Evolutionary conservation across 2,113 vertebrate genomes (phyloP).

Genomic region (Monopterus albus): DNA sequence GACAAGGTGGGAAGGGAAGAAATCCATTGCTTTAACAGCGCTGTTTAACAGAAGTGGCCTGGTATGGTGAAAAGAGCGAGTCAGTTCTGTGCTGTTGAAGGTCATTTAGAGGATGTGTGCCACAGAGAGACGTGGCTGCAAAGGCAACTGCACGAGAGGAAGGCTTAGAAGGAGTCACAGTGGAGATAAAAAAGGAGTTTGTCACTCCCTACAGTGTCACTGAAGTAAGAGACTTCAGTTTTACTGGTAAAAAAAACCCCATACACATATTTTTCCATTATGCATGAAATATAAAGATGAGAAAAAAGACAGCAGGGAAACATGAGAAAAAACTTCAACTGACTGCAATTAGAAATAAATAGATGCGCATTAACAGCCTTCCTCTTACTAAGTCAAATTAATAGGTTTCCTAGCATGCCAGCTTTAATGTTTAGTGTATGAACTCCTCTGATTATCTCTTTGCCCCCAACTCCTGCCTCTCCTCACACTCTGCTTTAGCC

Average conservation of each 20-base stretch:
- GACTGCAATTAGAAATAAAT: constrained; percentile 18
- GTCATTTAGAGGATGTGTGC: constrained; percentile 70
- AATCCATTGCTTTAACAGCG: constrained; percentile 50
- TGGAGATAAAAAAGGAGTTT: constrained; percentile 1
- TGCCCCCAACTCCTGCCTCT: constrained; percentile 14
- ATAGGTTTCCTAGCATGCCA: constrained; percentile 18
- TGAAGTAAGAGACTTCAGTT: constrained; percentile 10
- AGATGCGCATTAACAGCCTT: background rate
- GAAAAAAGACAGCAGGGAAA: constrained; percentile 1
- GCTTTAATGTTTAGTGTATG: constrained; percentile 32
- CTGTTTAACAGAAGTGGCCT: constrained; percentile 42
- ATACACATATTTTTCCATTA: background rate
- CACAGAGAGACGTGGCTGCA: constrained; percentile 48
- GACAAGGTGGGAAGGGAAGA: constrained; percentile 9
- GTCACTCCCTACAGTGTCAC: constrained; percentile 16
- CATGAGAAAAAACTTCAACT: background rate
- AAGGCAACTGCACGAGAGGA: constrained; percentile 34
- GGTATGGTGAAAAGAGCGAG: constrained; percentile 32
- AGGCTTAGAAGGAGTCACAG: constrained; percentile 31
- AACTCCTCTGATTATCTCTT: constrained; percentile 37
- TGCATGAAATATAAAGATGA: background rate
- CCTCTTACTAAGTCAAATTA: constrained; percentile 1
- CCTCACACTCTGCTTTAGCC: constrained; percentile 21
- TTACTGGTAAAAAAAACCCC: background rate
- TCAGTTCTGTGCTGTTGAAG: constrained; percentile 64